Percentiles rank a stretch among this genome's conserved stretches.
phyloP scores from a whole-genome alignment of 1,140 invertebrate genomes.

The Arctopsyche grandis region DNA sequence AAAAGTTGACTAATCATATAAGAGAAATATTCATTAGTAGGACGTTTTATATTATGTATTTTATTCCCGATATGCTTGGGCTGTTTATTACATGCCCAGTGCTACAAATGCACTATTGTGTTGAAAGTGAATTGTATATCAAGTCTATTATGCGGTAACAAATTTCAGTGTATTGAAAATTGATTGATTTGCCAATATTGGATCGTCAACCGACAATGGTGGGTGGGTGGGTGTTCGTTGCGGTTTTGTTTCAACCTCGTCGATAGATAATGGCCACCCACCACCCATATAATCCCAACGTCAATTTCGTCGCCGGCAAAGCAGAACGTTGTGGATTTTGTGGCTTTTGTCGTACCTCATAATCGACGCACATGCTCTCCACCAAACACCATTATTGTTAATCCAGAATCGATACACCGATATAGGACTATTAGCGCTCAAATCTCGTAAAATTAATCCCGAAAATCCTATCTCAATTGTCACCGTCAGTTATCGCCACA shows the following conservation, averaged over 20 bases:
- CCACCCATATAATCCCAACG: background rate
- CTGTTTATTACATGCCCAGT: too few relatives aligned
- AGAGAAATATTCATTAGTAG: too few relatives aligned
- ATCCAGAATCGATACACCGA: background rate
- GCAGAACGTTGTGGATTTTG: conserved; percentile 21
- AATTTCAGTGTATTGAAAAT: background rate
- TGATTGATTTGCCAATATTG: background rate
- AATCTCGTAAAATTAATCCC: too few relatives aligned
- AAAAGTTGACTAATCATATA: too few relatives aligned
- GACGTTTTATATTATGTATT: too few relatives aligned
- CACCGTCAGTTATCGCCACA: too few relatives aligned
- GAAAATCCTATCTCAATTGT: too few relatives aligned
- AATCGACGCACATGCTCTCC: background rate
- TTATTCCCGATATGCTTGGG: too few relatives aligned
- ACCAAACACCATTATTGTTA: background rate
- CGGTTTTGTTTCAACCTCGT: conserved; percentile 2
- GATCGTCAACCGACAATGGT: background rate
- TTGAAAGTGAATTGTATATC: too few relatives aligned
- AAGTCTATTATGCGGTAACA: too few relatives aligned
- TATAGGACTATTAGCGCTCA: background rate
- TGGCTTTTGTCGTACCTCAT: conserved; percentile 10
- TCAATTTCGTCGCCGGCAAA: conserved; percentile 3
- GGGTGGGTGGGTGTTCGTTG: background rate
- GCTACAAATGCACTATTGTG: too few relatives aligned
- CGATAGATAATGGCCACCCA: background rate